These are phyloP conservation scores for Anas acuta DNA, from an alignment of 2,797 vertebrate genomes.

Conservation along the genomic window DNA sequence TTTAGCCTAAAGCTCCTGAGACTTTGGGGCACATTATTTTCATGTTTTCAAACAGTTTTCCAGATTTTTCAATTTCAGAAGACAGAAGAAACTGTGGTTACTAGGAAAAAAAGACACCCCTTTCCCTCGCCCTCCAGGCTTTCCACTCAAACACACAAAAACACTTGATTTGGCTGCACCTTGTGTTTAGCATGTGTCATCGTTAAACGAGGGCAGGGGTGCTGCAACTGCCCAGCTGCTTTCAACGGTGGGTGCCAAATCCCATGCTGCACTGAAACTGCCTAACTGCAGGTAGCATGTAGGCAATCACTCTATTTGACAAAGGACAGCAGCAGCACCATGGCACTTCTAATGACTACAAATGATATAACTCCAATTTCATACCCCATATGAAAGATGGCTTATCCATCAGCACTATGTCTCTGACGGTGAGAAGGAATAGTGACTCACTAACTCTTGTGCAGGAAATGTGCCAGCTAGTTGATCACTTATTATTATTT, in stretches of 20 bases:
- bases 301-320: rapidly evolving
- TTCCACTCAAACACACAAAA: neutral
- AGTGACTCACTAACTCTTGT: neutral
- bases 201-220: rapidly evolving
- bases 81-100: neutral
- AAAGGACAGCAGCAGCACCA: neutral
- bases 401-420: neutral
- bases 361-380: neutral
- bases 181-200: neutral
- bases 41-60: neutral
- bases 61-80: neutral
- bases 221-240: neutral
- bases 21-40: neutral
- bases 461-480: neutral
- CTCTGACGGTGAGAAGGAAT: neutral
- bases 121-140: neutral
- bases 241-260: neutral
- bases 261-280: neutral
- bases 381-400: neutral
- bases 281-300: neutral
- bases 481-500: neutral
- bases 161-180: neutral
- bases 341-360: neutral
- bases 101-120: neutral
- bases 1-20: neutral